These are phyloP conservation scores for Drosophila auraria DNA, from an alignment of 1,140 invertebrate genomes.

Conservation along the genomic window DNA sequence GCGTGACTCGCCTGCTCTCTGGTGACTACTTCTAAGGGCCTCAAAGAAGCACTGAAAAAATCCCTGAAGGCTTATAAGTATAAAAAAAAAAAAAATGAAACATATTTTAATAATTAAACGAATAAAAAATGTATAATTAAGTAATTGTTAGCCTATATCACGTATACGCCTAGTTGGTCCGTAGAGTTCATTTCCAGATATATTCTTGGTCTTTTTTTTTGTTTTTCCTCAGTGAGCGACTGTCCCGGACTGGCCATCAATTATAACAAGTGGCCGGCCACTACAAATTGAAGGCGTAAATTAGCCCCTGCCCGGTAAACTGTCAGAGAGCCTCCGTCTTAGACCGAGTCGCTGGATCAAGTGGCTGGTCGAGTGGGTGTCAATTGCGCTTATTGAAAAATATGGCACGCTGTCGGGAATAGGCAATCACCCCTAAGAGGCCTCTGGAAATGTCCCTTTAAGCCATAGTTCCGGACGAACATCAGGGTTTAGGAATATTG, in stretches of 20 bases:
- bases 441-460: constrained; percentile 16
- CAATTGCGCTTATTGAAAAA: constrained; percentile 74
- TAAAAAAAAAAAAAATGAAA: not conserved
- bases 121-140: too few species aligned
- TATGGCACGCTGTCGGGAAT: constrained; percentile 39
- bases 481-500: constrained; percentile 19
- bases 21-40: constrained; percentile 1
- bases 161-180: not conserved
- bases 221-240: constrained; percentile 8
- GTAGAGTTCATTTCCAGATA: too few species aligned
- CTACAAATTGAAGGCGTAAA: constrained; percentile 76
- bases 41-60: constrained; percentile 13
- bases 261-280: constrained; percentile 66
- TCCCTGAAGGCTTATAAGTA: not conserved
- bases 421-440: constrained; percentile 27
- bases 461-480: constrained; percentile 13
- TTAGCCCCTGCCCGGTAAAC: constrained; percentile 43
- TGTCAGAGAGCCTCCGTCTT: constrained; percentile 11
- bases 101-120: not conserved
- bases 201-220: too few species aligned
- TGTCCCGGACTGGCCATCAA: constrained; percentile 59
- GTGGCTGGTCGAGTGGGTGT: constrained; percentile 40
- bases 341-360: constrained; percentile 13
- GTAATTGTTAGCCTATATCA: not conserved
- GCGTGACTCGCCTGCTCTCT: constrained; percentile 28